These are phyloP conservation scores for Andricus curvator DNA, from an alignment of 2,888 invertebrate species.

Conservation along the genomic window DNA sequence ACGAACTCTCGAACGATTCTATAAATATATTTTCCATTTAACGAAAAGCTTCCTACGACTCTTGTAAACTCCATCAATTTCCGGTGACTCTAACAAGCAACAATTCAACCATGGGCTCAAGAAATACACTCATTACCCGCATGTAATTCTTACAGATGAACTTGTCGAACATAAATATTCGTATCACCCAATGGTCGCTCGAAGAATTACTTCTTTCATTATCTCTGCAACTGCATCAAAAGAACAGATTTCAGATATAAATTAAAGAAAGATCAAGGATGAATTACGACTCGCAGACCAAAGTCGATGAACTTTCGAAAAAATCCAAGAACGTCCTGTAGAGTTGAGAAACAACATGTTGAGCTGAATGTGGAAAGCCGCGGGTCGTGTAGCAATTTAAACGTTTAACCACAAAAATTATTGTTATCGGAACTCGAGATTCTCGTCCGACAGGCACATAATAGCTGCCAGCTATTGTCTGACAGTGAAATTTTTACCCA, in stretches of 20 bases:
- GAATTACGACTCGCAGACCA: constrained; percentile 18
- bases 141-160: constrained; percentile 37
- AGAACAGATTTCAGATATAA: constrained; percentile 8
- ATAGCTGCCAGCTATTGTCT: constrained; percentile 64
- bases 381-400: constrained; percentile 72
- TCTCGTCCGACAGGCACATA: constrained; percentile 55
- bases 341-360: constrained; percentile 1
- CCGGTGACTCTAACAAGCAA: constrained; percentile 12
- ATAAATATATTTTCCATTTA: constrained; percentile 4
- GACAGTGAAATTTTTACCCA: constrained; percentile 49
- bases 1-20: not conserved
- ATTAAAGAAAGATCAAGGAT: constrained; percentile 21
- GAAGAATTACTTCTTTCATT: constrained; percentile 29
- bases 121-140: constrained; percentile 34
- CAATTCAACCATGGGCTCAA: not conserved
- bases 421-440: constrained; percentile 65
- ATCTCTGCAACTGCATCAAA: constrained; percentile 20
- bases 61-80: constrained; percentile 15
- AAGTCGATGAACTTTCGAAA: constrained; percentile 25
- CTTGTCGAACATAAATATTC: constrained; percentile 37
- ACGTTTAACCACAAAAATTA: constrained; percentile 73
- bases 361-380: constrained; percentile 58
- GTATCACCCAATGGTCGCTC: not conserved
- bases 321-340: not conserved
- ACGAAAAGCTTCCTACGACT: constrained; percentile 1